Percentiles rank a stretch among this genome's conserved stretches.
phyloP scores from a whole-genome alignment of 2,888 invertebrate species.

The Agrilus mali region DNA sequence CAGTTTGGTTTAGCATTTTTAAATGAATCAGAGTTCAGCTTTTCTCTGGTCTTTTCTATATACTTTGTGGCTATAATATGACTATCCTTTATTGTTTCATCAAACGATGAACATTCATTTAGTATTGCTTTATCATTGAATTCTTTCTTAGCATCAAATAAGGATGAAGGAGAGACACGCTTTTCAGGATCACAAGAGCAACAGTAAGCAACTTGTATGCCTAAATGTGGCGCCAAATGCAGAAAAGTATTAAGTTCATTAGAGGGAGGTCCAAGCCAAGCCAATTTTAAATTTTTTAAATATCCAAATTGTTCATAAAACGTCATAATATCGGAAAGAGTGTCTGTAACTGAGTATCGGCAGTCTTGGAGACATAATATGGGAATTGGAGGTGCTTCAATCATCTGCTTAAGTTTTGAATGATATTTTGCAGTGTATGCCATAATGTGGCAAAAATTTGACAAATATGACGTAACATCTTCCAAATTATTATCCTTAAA shows the following conservation, averaged over 20 bases:
- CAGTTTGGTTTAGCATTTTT: conserved; percentile 9
- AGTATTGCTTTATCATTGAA: conserved; percentile 5
- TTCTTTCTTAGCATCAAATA: conserved; percentile 1
- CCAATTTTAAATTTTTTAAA: conserved; percentile 9
- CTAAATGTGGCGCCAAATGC: conserved; percentile 8
- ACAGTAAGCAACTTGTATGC: conserved; percentile 10
- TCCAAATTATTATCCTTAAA: conserved; percentile 3
- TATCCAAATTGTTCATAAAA: conserved; percentile 8
- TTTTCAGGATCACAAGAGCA: conserved; percentile 3
- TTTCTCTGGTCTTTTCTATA: conserved; percentile 1
- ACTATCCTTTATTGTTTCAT: conserved; percentile 2
- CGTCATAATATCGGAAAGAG: conserved; percentile 10
- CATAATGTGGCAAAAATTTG: conserved; percentile 9
- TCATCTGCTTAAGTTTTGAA: conserved; percentile 6
- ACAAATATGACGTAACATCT: conserved; percentile 7
- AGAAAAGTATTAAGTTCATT: conserved; percentile 11
- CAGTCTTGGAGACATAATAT: conserved; percentile 6
- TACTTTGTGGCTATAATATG: conserved; percentile 7
- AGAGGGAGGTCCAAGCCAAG: conserved; percentile 9
- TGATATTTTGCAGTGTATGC: conserved; percentile 9
- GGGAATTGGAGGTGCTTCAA: conserved; percentile 7
- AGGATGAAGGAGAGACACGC: conserved; percentile 2
- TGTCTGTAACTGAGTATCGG: conserved; percentile 2
- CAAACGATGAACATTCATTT: conserved; percentile 3
- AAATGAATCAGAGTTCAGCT: conserved; percentile 5